Base-by-base conservation (phyloP, 2,797 vertebrate species). In the Geotria australis region DNA sequence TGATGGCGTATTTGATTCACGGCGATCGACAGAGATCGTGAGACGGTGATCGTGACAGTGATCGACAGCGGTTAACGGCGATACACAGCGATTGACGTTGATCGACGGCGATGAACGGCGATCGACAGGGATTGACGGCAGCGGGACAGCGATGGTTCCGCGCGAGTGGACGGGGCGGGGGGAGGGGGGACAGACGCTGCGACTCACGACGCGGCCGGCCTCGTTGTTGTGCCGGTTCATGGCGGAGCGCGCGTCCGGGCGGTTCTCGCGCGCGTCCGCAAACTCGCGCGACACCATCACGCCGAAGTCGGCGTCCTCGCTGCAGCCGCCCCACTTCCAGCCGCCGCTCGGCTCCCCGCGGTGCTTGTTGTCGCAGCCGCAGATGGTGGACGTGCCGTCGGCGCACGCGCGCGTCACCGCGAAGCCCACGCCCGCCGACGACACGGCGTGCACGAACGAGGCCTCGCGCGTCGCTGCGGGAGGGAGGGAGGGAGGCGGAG, bases 221-320 rank as follows among this genome's bases (percentile, higher is more conserved):
- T 98, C 88, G 0, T 98, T 94, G 77, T 98, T 98, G 65, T 95
- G 89, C 46, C 85, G 76, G 69, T 98, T 98, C 89, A 98, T 98
- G 47, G 86, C 88, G 0, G 89, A 98, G 7, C 89, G 85, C 1
- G 89, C 88, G 0, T 98, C 89, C 0, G 83, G 88, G 2, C 89
- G 70, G 73, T 94, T 94, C 71, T 98, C 89, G 13, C 88, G 73
- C 0, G 88, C 89, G 0, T 98, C 89, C 0, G 85, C 89, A 24
- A 98, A 98, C 67, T 98, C 88, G 51, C 89, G 73, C 9, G 86
- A 94, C 62, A 98, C 89, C 84, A 83, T 95, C 64, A 77, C 83
- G 7, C 89, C 89, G 14, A 98, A 94, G 47, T 94, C 83, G 60
- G 85, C 77, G 4, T 98, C 88, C 65, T 98, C 88, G 0, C 89